Evolutionary conservation across 1,140 invertebrate genomes (phyloP).

Genomic region (Anagrus nilaparvatae): DNA sequence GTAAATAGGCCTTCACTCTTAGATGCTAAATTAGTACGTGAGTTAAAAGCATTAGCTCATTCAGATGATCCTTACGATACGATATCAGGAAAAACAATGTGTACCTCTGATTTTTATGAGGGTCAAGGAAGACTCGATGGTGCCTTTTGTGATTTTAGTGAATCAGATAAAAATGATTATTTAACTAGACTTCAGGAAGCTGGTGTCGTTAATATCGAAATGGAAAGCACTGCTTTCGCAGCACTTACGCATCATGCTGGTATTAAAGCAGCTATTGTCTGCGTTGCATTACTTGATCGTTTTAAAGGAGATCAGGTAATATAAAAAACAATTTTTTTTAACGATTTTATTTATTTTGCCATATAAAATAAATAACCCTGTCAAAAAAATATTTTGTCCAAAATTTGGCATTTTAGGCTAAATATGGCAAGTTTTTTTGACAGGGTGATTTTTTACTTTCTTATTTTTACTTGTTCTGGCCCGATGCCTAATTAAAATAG

Average conservation of each 20-base stretch:
- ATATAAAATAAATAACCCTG: background rate
- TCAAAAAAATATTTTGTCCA: background rate
- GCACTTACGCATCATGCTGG: conserved; percentile 91
- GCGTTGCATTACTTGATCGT: conserved; percentile 87
- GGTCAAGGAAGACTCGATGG: conserved; percentile 91
- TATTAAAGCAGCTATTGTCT: conserved; percentile 85
- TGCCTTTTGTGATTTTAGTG: conserved; percentile 90
- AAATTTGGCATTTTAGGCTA: background rate
- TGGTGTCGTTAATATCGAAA: conserved; percentile 94
- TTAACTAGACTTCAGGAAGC: conserved; percentile 62
- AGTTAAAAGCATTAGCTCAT: conserved; percentile 63
- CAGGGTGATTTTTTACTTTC: background rate
- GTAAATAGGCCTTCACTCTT: conserved; percentile 72
- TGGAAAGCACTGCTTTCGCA: conserved; percentile 90
- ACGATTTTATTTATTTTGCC: too few relatives aligned
- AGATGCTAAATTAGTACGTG: conserved; percentile 67
- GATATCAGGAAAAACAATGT: conserved; percentile 85
- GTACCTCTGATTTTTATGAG: conserved; percentile 97
- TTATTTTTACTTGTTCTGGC: background rate
- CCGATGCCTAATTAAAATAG: too few relatives aligned
- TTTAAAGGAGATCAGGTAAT: conserved; percentile 89
- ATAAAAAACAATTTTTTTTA: background rate
- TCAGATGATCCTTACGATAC: conserved; percentile 73
- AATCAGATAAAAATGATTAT: conserved; percentile 83
- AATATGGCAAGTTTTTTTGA: too few relatives aligned